phyloP scores from a whole-genome alignment of 1,140 invertebrate species.

The Whitmania pigra region DNA sequence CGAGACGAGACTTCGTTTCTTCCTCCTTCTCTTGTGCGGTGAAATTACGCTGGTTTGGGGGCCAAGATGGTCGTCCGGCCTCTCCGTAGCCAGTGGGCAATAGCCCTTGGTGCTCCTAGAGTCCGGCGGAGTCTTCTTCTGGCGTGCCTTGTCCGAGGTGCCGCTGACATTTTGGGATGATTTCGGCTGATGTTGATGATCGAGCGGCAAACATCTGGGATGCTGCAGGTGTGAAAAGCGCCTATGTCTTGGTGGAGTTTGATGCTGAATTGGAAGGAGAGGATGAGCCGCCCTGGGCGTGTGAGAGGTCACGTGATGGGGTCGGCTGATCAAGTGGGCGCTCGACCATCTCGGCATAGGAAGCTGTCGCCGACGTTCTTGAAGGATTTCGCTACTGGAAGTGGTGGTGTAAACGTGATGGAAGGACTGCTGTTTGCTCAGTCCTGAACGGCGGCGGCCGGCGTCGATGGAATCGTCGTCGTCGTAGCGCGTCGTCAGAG shows the following conservation, averaged over 20 bases:
- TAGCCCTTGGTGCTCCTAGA: no score
- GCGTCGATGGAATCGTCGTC: neutral
- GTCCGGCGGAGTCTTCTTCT: neutral
- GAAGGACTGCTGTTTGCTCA: neutral
- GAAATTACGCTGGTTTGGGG: neutral
- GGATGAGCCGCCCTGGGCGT: neutral
- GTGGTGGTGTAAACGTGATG: constrained; percentile 1
- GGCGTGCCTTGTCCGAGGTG: neutral
- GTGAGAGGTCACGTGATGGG: neutral
- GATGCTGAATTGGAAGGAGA: neutral
- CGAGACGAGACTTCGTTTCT: neutral
- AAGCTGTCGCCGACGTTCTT: neutral
- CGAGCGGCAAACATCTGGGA: neutral
- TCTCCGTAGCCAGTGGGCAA: neutral
- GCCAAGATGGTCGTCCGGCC: neutral
- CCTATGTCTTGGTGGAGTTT: neutral
- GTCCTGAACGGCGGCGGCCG: neutral
- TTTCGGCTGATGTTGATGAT: neutral
- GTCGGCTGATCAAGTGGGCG: neutral
- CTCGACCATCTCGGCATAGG: constrained; percentile 1
- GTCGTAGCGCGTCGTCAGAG: neutral
- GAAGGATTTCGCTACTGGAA: constrained; percentile 1
- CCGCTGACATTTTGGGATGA: neutral
- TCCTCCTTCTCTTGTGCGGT: neutral
- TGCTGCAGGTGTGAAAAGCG: neutral